Evolutionary conservation across 2,888 invertebrate genomes (phyloP).

Genomic region (Seladonia tumulorum): DNA sequence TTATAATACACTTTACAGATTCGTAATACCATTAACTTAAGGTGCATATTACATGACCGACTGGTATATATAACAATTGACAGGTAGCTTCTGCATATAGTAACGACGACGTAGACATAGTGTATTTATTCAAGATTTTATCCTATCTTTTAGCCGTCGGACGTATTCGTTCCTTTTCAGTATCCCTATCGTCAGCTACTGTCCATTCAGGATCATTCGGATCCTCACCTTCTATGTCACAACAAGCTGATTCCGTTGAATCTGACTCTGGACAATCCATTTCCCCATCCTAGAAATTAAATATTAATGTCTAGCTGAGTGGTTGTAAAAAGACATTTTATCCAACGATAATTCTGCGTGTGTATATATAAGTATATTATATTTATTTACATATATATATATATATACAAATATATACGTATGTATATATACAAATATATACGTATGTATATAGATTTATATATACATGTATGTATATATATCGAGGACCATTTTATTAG

Average conservation of each 20-base stretch:
- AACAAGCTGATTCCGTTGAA: slow-evolving; percentile 86
- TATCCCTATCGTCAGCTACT: slow-evolving; percentile 84
- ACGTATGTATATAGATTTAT: background rate
- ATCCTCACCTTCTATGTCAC: slow-evolving; percentile 88
- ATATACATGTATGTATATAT: background rate
- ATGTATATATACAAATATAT: background rate
- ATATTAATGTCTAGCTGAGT: slow-evolving; percentile 62
- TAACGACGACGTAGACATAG: slow-evolving; percentile 78
- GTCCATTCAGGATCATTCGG: slow-evolving; percentile 95
- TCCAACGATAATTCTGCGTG: slow-evolving; percentile 56
- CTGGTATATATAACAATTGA: slow-evolving; percentile 84
- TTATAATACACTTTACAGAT: slow-evolving; percentile 85
- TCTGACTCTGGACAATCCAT: slow-evolving; percentile 84
- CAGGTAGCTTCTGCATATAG: slow-evolving; percentile 81
- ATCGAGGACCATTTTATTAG: background rate
- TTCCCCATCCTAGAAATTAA: slow-evolving; percentile 83
- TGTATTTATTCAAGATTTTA: slow-evolving; percentile 74
- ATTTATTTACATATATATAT: background rate
- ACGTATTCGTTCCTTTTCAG: slow-evolving; percentile 83
- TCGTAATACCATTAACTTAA: slow-evolving; percentile 84
- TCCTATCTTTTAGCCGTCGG: slow-evolving; percentile 84
- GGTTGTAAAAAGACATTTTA: slow-evolving; percentile 25
- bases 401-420: background rate
- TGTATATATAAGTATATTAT: background rate
- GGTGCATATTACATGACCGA: slow-evolving; percentile 83